Percentiles rank a stretch among this genome's conserved stretches.
Conservation (phyloP, 2,888 invertebrate genomes). For the Scelioninae gen. 1 region DNA sequence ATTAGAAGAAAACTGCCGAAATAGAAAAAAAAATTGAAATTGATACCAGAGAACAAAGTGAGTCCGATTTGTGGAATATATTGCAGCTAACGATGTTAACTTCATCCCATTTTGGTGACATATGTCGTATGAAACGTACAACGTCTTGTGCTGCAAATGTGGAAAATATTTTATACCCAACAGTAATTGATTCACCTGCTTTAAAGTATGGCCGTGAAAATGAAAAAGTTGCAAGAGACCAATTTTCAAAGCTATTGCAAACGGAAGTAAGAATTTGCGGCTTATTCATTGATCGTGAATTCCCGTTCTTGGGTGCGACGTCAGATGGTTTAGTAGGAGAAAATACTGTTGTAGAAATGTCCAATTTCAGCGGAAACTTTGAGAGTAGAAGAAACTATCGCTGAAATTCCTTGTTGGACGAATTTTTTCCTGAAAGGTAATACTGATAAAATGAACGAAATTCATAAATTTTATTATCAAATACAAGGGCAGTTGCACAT, state of each 20-base stretch:
- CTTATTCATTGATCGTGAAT: conserved; percentile 56
- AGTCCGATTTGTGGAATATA: conserved; percentile 48
- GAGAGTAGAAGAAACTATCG: conserved; percentile 4
- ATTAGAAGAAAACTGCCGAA: background rate
- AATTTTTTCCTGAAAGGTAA: conserved; percentile 14
- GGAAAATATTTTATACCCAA: conserved; percentile 59
- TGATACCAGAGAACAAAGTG: conserved; percentile 48
- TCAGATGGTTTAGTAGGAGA: conserved; percentile 66
- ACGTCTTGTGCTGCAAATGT: conserved; percentile 54
- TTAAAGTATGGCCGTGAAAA: conserved; percentile 52
- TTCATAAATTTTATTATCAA: conserved; percentile 38
- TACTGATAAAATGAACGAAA: conserved; percentile 16
- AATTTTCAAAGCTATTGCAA: conserved; percentile 26
- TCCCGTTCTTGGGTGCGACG: conserved; percentile 48
- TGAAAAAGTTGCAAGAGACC: conserved; percentile 43
- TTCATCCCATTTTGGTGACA: conserved; percentile 58
- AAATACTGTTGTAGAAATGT: conserved; percentile 65
- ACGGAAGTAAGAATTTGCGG: conserved; percentile 39
- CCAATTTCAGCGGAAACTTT: conserved; percentile 13
- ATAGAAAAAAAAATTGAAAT: conserved; percentile 22
- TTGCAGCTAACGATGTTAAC: conserved; percentile 47
- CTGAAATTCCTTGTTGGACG: background rate
- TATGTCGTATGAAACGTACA: conserved; percentile 46
- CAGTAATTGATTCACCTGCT: background rate
- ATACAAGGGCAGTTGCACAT: conserved; percentile 32